These are phyloP conservation scores for Isotomurus palustris DNA, from an alignment of 2,888 invertebrate genomes.

Conservation along the genomic window DNA sequence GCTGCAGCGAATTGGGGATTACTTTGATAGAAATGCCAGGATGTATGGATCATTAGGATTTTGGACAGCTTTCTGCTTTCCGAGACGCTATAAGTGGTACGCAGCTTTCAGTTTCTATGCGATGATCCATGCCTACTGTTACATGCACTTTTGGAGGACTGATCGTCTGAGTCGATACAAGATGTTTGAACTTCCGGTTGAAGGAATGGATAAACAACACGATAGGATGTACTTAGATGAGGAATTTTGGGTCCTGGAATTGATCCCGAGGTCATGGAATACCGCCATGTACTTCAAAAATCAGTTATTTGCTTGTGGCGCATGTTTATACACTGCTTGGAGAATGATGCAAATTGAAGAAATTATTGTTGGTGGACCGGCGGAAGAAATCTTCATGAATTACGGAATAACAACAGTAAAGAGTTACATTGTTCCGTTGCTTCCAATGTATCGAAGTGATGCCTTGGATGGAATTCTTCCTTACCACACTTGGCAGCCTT, in stretches of 20 bases:
- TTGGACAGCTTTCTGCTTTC: background rate
- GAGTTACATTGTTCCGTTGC: too few relatives aligned
- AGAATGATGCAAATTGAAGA: constrained; percentile 4
- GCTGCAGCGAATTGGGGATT: background rate
- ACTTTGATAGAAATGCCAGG: constrained; percentile 1
- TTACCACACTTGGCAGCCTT: too few relatives aligned
- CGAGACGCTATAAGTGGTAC: background rate
- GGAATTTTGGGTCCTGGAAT: too few relatives aligned
- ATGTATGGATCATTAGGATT: background rate
- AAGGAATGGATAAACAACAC: too few relatives aligned
- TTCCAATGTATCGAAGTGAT: too few relatives aligned
- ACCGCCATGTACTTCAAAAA: background rate
- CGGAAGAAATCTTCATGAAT: too few relatives aligned
- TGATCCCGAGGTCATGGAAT: too few relatives aligned
- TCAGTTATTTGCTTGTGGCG: background rate
- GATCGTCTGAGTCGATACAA: background rate
- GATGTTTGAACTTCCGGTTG: background rate
- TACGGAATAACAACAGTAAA: too few relatives aligned
- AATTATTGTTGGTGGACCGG: background rate
- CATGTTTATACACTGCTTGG: background rate
- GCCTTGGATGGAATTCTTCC: too few relatives aligned
- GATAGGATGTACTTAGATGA: too few relatives aligned
- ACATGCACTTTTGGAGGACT: background rate
- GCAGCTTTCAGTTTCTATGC: background rate
- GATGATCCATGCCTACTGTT: constrained; percentile 3